phyloP scores from a whole-genome alignment of 1,140 invertebrate genomes.

The Cyclargus thomasi region DNA sequence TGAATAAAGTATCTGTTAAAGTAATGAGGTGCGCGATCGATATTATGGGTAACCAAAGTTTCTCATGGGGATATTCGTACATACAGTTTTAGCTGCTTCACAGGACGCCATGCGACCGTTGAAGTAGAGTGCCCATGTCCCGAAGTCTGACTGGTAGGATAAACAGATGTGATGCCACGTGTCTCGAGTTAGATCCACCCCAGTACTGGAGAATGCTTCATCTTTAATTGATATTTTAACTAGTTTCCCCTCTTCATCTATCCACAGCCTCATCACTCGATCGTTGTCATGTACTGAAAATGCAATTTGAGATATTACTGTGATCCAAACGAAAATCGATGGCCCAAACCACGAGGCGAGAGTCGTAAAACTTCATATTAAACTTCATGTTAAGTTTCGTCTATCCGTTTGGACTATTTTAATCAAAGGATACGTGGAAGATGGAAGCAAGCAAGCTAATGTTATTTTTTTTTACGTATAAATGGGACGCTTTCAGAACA shows the following conservation, averaged over 20 bases:
- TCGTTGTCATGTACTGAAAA: slow-evolving; percentile 76
- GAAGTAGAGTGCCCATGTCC: slow-evolving; percentile 77
- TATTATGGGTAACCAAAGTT: not conserved
- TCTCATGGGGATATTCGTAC: slow-evolving; percentile 19
- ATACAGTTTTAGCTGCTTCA: slow-evolving; percentile 73
- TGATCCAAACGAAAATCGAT: too few species aligned
- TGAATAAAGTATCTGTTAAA: not conserved
- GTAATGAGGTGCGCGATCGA: not conserved
- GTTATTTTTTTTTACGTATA: too few species aligned
- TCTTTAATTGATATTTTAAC: slow-evolving; percentile 77
- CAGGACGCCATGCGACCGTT: slow-evolving; percentile 74
- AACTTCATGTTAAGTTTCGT: too few species aligned
- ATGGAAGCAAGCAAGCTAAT: too few species aligned
- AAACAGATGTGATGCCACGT: slow-evolving; percentile 81
- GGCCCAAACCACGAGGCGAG: too few species aligned
- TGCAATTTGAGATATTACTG: not conserved
- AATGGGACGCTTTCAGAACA: too few species aligned
- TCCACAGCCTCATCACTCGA: slow-evolving; percentile 77
- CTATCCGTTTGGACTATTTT: too few species aligned
- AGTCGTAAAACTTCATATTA: too few species aligned
- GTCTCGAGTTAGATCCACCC: slow-evolving; percentile 69
- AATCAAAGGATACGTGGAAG: too few species aligned
- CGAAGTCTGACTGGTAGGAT: slow-evolving; percentile 77
- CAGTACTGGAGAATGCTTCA: slow-evolving; percentile 61
- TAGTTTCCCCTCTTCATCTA: slow-evolving; percentile 74